These are phyloP conservation scores for Nettapus auritus DNA, from an alignment of 2,113 vertebrate genomes.

Conservation along the genomic window DNA sequence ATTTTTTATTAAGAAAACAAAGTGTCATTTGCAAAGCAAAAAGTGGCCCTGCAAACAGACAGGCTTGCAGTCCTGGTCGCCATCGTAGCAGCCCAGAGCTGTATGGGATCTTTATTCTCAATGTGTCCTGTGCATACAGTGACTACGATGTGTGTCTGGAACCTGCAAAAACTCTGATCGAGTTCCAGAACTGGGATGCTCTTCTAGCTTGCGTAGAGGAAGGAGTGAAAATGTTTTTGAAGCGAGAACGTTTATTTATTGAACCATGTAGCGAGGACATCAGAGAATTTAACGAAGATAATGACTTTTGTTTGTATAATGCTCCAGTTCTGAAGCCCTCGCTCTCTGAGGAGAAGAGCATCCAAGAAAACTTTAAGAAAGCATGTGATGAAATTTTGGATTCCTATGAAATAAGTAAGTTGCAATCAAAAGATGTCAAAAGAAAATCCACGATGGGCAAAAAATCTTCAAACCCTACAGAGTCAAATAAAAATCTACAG, in stretches of 20 bases:
- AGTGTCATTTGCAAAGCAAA: conserved; percentile 81
- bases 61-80: conserved; percentile 75
- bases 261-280: conserved; percentile 81
- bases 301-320: conserved; percentile 55
- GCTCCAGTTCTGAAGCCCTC: conserved; percentile 41
- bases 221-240: conserved; percentile 88
- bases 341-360: not conserved
- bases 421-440: conserved; percentile 86
- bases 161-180: conserved; percentile 92
- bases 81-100: conserved; percentile 81
- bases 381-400: conserved; percentile 64
- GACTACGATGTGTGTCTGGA: conserved; percentile 95
- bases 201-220: conserved; percentile 87
- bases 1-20: conserved; percentile 86
- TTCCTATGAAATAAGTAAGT: conserved; percentile 73
- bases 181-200: conserved; percentile 92
- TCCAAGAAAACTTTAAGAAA: conserved; percentile 55
- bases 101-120: conserved; percentile 87
- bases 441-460: conserved; percentile 65
- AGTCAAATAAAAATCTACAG: conserved; percentile 9
- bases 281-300: conserved; percentile 74
- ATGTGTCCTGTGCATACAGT: conserved; percentile 85
- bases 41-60: conserved; percentile 55
- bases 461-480: not conserved
- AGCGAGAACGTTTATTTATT: conserved; percentile 84